These are phyloP conservation scores for Alloplasta piceator DNA, from an alignment of 2,888 invertebrate genomes.

Conservation along the genomic window DNA sequence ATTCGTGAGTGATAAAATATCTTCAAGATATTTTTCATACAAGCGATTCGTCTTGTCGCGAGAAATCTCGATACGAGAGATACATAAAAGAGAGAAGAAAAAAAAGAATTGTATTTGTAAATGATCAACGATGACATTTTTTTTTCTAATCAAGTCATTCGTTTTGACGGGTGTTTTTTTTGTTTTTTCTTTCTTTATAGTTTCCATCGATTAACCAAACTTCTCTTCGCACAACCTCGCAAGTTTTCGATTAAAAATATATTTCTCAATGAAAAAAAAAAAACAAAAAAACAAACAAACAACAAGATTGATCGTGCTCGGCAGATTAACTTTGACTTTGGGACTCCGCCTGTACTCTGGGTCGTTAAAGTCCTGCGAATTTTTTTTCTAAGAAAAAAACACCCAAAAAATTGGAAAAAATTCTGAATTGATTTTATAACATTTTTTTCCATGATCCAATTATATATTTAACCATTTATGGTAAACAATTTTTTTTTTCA, in stretches of 20 bases:
- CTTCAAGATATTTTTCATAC: conserved; percentile 47
- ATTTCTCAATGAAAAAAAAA: conserved; percentile 14
- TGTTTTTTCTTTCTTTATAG: background rate
- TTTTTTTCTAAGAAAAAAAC: too few relatives aligned
- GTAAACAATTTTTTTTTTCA: too few relatives aligned
- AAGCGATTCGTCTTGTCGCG: conserved; percentile 35
- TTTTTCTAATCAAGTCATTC: conserved; percentile 15
- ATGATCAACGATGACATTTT: conserved; percentile 23
- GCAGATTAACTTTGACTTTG: too few relatives aligned
- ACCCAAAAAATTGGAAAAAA: too few relatives aligned
- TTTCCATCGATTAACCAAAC: background rate
- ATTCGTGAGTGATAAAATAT: conserved; percentile 37
- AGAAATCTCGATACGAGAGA: background rate
- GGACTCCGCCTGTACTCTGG: too few relatives aligned
- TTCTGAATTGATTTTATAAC: too few relatives aligned
- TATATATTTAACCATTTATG: too few relatives aligned
- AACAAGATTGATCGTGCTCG: conserved; percentile 11
- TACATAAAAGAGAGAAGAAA: conserved; percentile 15
- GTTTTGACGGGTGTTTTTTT: conserved; percentile 18
- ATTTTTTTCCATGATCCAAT: too few relatives aligned
- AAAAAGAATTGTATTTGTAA: conserved; percentile 14
- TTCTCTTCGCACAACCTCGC: conserved; percentile 8
- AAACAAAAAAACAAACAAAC: too few relatives aligned
- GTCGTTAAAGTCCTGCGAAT: too few relatives aligned
- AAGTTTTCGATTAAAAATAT: conserved; percentile 40